These are phyloP conservation scores for Hemicrepidius hirtus DNA, from an alignment of 2,888 invertebrate species.

Conservation along the genomic window DNA sequence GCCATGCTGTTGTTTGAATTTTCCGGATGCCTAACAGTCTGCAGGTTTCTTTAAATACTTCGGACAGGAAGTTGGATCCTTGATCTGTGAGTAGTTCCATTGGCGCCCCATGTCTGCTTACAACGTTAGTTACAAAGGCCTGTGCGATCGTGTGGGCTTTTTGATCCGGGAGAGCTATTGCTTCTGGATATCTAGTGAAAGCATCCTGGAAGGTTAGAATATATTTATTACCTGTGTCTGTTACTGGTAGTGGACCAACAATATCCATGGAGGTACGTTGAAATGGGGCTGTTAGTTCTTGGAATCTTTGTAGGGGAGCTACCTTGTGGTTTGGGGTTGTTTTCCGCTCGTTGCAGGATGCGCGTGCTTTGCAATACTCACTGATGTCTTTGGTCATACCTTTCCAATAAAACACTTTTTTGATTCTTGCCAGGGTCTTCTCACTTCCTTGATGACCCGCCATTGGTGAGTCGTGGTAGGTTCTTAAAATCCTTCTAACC, in stretches of 20 bases:
- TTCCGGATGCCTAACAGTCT: slow-evolving; percentile 56
- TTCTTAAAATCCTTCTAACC: not conserved
- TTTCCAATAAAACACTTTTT: slow-evolving; percentile 11
- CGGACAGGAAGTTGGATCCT: slow-evolving; percentile 59
- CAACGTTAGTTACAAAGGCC: slow-evolving; percentile 56
- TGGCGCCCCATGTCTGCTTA: slow-evolving; percentile 60
- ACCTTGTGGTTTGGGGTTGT: slow-evolving; percentile 53
- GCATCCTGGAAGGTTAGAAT: slow-evolving; percentile 61
- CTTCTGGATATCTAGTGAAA: slow-evolving; percentile 60
- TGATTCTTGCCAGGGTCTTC: slow-evolving; percentile 5
- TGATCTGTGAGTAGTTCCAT: slow-evolving; percentile 60
- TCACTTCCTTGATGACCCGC: slow-evolving; percentile 4
- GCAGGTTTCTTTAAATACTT: slow-evolving; percentile 59
- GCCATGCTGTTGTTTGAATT: slow-evolving; percentile 60
- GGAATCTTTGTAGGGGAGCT: slow-evolving; percentile 56
- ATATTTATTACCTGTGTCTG: slow-evolving; percentile 57
- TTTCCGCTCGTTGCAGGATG: slow-evolving; percentile 59
- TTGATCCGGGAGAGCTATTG: slow-evolving; percentile 60
- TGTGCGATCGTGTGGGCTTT: slow-evolving; percentile 58
- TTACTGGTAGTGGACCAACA: slow-evolving; percentile 59
- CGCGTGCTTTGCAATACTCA: slow-evolving; percentile 48
- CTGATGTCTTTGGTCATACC: not conserved
- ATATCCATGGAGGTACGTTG: slow-evolving; percentile 59
- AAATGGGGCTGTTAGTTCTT: slow-evolving; percentile 52
- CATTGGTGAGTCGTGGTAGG: slow-evolving; percentile 18